Base-by-base conservation (phyloP, 2,113 vertebrate genomes). In the Neoarius graeffei region DNA sequence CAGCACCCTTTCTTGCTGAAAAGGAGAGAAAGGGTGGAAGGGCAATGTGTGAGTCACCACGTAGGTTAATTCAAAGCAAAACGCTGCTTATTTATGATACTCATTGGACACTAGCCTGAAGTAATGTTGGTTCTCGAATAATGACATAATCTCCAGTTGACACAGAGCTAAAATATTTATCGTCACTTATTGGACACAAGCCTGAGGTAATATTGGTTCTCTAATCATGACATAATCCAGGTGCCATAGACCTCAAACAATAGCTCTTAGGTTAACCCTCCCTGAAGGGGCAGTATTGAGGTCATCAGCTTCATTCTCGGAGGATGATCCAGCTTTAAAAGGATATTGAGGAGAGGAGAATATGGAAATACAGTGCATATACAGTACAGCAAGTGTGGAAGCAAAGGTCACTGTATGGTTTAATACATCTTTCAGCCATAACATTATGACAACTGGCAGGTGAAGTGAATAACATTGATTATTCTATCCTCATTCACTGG, bases 31-130 rank as follows among this genome's bases (percentile, higher is more conserved):
- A 62, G 35, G 59, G 20, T 35, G 60, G n/a, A 25, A 19, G 20
- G 52, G 27, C 7, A 48, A 79, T 50, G 20, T 88, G 82, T 84
- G 82, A 88, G 30, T 88, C 87, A 84, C 23, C 83, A 84, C 64
- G 73, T 57, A 84, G 50, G 82, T 35, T 56, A 42, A 59, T 85
- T 88, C 66, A 48, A 20, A 71, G 27, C 52, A 59, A 60, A 85
- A 0, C 17, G 20, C 57, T 48, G 27, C 25, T 80, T 85, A 79
- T 88, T 88, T 88, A 88, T 87, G 56, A 35, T 23, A 11, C 23
- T 59, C 57, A 80, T 52, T 84, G 81, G 52, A 85, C 59, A 42
- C 27, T 56, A 35, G 20, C 20, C 74, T 80, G 60, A 80, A 52
- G 82, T 79, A 67, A 84, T 66, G 59, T 14, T 42, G 27, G 4